phyloP scores from a whole-genome alignment of 2,888 invertebrate species.

The Drosophila falleni region DNA sequence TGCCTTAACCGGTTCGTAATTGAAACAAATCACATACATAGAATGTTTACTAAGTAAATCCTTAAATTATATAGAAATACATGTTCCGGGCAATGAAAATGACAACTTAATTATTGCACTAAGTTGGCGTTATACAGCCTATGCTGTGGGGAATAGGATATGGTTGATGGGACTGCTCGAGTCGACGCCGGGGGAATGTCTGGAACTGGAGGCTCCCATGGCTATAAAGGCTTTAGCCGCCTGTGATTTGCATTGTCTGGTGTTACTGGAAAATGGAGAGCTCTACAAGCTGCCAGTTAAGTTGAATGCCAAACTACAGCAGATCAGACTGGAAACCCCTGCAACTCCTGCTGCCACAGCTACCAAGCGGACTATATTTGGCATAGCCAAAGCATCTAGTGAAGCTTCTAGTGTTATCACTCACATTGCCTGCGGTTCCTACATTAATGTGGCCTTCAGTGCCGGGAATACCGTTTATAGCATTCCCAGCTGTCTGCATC shows the following conservation, averaged over 20 bases:
- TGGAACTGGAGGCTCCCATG: conserved; percentile 55
- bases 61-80: conserved; percentile 49
- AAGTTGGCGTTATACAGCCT: conserved; percentile 81
- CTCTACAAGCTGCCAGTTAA: conserved; percentile 72
- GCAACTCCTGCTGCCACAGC: conserved; percentile 4
- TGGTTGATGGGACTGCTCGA: conserved; percentile 73
- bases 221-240: conserved; percentile 71
- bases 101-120: conserved; percentile 48
- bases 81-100: conserved; percentile 15
- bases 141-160: conserved; percentile 54
- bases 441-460: conserved; percentile 86
- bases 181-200: conserved; percentile 32
- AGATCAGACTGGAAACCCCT: conserved; percentile 64
- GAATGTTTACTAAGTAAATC: conserved; percentile 33
- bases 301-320: conserved; percentile 48
- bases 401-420: conserved; percentile 75
- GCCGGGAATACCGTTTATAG: conserved; percentile 87
- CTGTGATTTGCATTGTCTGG: conserved; percentile 77
- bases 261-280: conserved; percentile 77
- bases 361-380: conserved; percentile 77
- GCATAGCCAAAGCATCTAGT: conserved; percentile 33
- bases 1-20: conserved; percentile 62
- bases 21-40: conserved; percentile 25
- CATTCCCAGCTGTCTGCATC: conserved; percentile 88
- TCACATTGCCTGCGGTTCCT: conserved; percentile 86